phyloP scores from a whole-genome alignment of 2,797 vertebrate species.

The Nyctibius grandis region DNA sequence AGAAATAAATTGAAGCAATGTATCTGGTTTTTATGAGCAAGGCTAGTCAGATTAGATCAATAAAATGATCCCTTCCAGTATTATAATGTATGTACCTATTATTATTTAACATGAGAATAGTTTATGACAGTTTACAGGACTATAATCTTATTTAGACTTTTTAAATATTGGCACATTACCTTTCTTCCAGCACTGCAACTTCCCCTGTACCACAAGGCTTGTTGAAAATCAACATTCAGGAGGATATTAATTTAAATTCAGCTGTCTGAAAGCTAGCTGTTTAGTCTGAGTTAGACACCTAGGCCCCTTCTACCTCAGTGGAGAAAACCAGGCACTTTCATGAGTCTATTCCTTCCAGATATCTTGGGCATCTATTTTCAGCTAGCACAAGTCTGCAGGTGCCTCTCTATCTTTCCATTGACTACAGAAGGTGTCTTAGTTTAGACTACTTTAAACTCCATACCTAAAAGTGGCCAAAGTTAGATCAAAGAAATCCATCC shows the following conservation, averaged over 20 bases:
- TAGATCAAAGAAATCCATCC: slow-evolving; percentile 24
- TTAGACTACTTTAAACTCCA: slow-evolving; percentile 7
- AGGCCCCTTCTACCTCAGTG: neutral
- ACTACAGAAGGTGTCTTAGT: neutral
- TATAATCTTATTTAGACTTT: neutral
- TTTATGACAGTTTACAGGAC: neutral
- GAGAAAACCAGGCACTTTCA: neutral
- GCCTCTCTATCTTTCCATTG: neutral
- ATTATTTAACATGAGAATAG: neutral
- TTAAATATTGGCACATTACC: neutral
- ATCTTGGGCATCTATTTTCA: slow-evolving; percentile 9
- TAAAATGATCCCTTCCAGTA: neutral
- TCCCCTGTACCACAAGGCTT: neutral
- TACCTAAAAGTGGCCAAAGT: neutral
- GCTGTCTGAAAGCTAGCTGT: slow-evolving; percentile 39
- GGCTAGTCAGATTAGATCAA: neutral
- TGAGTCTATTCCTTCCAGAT: neutral
- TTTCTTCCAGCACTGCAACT: slow-evolving; percentile 4
- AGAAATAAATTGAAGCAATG: slow-evolving; percentile 48
- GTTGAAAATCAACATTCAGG: slow-evolving; percentile 35
- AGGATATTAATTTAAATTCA: slow-evolving; percentile 48
- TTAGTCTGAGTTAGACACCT: slow-evolving; percentile 27
- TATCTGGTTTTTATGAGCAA: slow-evolving; percentile 27
- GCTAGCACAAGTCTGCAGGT: neutral
- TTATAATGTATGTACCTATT: neutral